These are phyloP conservation scores for Autographa gamma DNA, from an alignment of 2,888 invertebrate species.

Conservation along the genomic window DNA sequence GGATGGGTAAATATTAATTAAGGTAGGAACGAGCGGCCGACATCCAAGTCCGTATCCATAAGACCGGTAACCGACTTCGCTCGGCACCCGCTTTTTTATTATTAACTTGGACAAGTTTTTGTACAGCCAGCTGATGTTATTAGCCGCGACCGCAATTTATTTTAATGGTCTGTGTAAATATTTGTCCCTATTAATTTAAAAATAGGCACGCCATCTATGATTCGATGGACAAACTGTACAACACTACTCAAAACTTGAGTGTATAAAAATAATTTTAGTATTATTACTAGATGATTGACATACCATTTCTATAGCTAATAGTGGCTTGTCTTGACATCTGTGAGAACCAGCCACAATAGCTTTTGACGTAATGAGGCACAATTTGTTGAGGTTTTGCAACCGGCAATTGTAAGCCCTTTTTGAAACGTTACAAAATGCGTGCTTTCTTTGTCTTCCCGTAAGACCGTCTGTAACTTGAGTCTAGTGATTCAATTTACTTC, in stretches of 20 bases:
- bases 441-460: conserved; percentile 4
- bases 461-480: not conserved
- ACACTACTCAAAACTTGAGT: not conserved
- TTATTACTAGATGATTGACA: not conserved
- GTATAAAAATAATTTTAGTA: not conserved
- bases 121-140: conserved; percentile 69
- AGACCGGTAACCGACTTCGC: conserved; percentile 52
- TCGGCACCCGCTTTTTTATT: conserved; percentile 46
- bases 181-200: conserved; percentile 61
- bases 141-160: conserved; percentile 68
- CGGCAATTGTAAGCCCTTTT: not conserved
- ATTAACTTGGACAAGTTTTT: conserved; percentile 68
- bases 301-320: conserved; percentile 8
- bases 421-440: not conserved
- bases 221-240: conserved; percentile 29
- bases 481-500: conserved; percentile 37
- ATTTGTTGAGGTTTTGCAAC: conserved; percentile 18
- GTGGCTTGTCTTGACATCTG: conserved; percentile 1
- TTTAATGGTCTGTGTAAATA: conserved; percentile 72
- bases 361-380: conserved; percentile 1
- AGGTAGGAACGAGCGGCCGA: conserved; percentile 26
- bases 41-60: conserved; percentile 43
- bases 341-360: not conserved
- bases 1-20: conserved; percentile 38
- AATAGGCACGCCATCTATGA: conserved; percentile 54